Evolutionary conservation across 2,797 vertebrate species (phyloP), one percentile per base, ranked within the genome.

Genomic region (Anguilla pacifica): DNA sequence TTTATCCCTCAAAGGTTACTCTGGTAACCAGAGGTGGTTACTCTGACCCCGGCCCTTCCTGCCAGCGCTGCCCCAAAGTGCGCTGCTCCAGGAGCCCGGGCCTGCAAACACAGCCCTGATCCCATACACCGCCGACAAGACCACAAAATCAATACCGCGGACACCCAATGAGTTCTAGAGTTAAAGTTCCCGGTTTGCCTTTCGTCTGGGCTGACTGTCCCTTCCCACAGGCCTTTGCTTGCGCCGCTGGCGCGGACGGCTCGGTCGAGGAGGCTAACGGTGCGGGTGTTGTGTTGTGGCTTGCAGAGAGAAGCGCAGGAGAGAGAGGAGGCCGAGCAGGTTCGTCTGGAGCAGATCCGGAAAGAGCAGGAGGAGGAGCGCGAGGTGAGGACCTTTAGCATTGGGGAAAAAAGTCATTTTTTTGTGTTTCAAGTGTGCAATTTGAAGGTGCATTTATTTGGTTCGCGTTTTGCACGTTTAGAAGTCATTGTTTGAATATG

Each of bases 361-460:
- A 99, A 97, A 95, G 98, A 99, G 83, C 98, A 99, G 92, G 98
- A 99, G 90, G 98, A 99, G 61, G 99, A 99, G 92, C 97, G 98
- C 90, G 98, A 99, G 98, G 99, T 99, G 91, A 91, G 94, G n/a
- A 64, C n/a, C n/a, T n/a, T n/a, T n/a, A n/a, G n/a, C n/a, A n/a
- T n/a, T n/a, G n/a, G n/a, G n/a, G n/a, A n/a, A n/a, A n/a, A n/a
- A n/a, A n/a, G n/a, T n/a, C n/a, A n/a, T n/a, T 13, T 55, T 55
- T 55, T 55, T 64, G 25, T n/a, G 19, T n/a, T 9, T 64, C 25
- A n/a, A 6, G n/a, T 64, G 0, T 10, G 2, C 17, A 19, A 0
- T 59, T 59, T 59, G 10, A 59, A 59, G 9, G 57, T 59, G 57
- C 1, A 79, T 19, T 15, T 43, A 22, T 79, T 2, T 39, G 74